Percentiles rank a stretch among this genome's conserved stretches.
Evolutionary conservation across 1,140 invertebrate genomes (phyloP).

Genomic region (Diabrotica undecimpunctata): DNA sequence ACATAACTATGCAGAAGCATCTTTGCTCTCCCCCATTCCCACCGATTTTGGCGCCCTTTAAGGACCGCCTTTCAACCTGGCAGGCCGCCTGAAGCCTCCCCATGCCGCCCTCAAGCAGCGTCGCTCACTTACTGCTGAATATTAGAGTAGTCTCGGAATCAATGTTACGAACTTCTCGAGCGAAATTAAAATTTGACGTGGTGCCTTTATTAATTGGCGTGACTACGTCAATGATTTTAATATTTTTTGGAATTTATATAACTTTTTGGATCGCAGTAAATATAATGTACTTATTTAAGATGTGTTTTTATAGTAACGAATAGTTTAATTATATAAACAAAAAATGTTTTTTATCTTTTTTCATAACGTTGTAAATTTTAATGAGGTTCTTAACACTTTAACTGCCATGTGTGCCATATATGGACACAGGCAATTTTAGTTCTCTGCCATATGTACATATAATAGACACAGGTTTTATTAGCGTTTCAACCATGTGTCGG

Average conservation of each 20-base stretch:
- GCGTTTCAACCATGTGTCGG: too few relatives aligned
- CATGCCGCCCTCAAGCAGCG: constrained; percentile 5
- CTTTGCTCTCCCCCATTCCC: constrained; percentile 11
- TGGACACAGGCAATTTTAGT: too few relatives aligned
- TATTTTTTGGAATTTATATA: neutral
- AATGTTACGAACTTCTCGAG: constrained; percentile 8
- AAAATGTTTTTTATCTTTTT: too few relatives aligned
- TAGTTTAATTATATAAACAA: too few relatives aligned
- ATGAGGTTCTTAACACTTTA: too few relatives aligned
- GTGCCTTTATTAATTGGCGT: constrained; percentile 6
- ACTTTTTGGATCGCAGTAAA: too few relatives aligned
- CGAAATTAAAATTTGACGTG: constrained; percentile 12
- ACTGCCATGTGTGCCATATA: too few relatives aligned
- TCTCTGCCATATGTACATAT: too few relatives aligned
- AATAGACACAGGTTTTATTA: too few relatives aligned
- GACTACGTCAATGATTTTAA: neutral
- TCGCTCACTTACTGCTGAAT: constrained; percentile 9
- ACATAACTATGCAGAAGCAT: constrained; percentile 43
- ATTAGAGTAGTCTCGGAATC: constrained; percentile 13
- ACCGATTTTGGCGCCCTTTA: constrained; percentile 3
- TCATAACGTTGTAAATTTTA: too few relatives aligned
- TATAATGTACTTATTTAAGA: too few relatives aligned
- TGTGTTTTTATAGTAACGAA: too few relatives aligned
- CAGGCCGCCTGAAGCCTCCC: neutral
- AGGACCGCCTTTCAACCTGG: constrained; percentile 3